Conservation (phyloP, 2,888 invertebrate species). For the Aphidius colemani region DNA sequence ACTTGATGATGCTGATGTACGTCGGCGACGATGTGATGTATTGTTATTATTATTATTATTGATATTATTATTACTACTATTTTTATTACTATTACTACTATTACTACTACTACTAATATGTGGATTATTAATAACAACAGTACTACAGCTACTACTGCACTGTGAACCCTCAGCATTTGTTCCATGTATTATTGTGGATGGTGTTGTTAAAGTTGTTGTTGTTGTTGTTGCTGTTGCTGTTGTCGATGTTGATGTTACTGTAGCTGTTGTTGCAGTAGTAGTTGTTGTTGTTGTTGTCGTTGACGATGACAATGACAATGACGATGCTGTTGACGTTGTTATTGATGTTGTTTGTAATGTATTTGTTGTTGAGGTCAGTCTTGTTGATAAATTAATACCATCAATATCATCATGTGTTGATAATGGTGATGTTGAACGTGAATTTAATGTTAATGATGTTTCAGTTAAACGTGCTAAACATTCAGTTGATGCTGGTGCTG, state of each 20-base stretch:
- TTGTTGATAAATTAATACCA: conserved; percentile 5
- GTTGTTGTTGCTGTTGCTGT: no score
- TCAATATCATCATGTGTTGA: conserved; percentile 47
- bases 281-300: neutral
- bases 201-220: conserved; percentile 24
- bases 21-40: conserved; percentile 57
- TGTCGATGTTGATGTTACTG: neutral
- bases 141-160: conserved; percentile 85
- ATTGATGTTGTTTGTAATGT: conserved; percentile 24
- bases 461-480: conserved; percentile 69
- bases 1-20: conserved; percentile 79
- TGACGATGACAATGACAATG: no score
- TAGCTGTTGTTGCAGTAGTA: conserved; percentile 38
- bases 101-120: conserved; percentile 33
- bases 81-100: conserved; percentile 24
- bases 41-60: no score
- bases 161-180: conserved; percentile 67
- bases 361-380: conserved; percentile 25
- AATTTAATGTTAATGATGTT: conserved; percentile 28
- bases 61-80: no score
- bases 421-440: conserved; percentile 47
- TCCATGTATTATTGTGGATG: conserved; percentile 31
- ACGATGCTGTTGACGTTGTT: conserved; percentile 50
- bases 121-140: conserved; percentile 75
- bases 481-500: conserved; percentile 85